These are phyloP conservation scores for Ellobium chinense DNA, from an alignment of 2,888 invertebrate species.

Conservation along the genomic window DNA sequence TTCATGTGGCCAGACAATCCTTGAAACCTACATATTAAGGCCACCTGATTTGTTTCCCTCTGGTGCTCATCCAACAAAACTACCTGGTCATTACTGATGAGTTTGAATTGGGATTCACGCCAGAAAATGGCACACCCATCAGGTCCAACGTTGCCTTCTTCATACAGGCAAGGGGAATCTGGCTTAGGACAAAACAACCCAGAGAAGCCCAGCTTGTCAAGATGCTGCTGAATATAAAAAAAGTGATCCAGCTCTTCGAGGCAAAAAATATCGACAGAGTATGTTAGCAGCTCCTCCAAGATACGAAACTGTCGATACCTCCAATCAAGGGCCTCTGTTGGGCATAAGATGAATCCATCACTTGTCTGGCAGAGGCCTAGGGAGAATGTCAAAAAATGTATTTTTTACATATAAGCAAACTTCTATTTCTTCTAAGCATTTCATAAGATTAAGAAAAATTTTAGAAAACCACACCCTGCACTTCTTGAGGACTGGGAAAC, in stretches of 20 bases:
- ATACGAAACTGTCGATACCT: constrained; percentile 84
- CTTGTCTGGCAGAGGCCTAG: constrained; percentile 85
- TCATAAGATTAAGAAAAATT: no score
- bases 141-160: constrained; percentile 86
- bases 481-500: no score
- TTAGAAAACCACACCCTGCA: no score
- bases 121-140: constrained; percentile 90
- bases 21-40: constrained; percentile 80
- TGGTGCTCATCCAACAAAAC: constrained; percentile 54
- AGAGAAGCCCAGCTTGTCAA: constrained; percentile 84
- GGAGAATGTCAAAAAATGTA: no score
- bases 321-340: constrained; percentile 86
- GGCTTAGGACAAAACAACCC: constrained; percentile 88
- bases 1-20: constrained; percentile 79
- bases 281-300: constrained; percentile 85
- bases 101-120: constrained; percentile 83
- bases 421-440: no score
- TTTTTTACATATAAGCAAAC: no score
- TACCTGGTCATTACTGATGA: constrained; percentile 77
- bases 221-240: constrained; percentile 82
- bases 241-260: constrained; percentile 89
- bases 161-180: constrained; percentile 87
- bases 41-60: constrained; percentile 80
- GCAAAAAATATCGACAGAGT: constrained; percentile 86
- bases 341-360: constrained; percentile 87